A percentile compares a stretch with the other conserved stretches of the same genome.
Evolutionary conservation across 2,113 vertebrate genomes (phyloP).

Genomic region (Callorhinus ursinus): DNA sequence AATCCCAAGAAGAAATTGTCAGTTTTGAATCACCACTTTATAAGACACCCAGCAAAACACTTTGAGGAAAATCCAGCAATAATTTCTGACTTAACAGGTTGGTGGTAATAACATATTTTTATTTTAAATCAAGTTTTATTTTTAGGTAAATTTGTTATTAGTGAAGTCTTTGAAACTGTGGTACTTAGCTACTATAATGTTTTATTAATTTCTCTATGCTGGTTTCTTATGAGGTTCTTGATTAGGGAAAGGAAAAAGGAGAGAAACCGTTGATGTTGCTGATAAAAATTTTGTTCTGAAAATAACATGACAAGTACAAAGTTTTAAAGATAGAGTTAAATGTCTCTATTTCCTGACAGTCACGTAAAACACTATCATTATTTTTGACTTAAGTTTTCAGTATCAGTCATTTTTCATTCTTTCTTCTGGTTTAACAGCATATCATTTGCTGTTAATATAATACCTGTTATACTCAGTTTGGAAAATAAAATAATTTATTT

Average conservation of each 20-base stretch:
- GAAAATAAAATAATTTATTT: not conserved
- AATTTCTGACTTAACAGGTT: slow-evolving; percentile 89
- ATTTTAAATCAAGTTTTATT: slow-evolving; percentile 30
- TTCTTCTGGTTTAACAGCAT: not conserved
- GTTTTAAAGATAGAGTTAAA: not conserved
- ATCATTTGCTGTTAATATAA: slow-evolving; percentile 1
- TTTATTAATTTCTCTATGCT: not conserved
- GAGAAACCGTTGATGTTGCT: slow-evolving; percentile 30
- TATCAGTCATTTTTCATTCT: not conserved
- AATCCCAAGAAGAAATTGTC: slow-evolving; percentile 89
- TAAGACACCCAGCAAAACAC: slow-evolving; percentile 92
- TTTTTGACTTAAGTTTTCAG: not conserved
- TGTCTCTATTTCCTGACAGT: not conserved
- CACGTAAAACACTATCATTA: not conserved
- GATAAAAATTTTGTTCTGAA: slow-evolving; percentile 46
- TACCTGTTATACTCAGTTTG: not conserved
- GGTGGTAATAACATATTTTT: slow-evolving; percentile 58
- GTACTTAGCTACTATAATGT: not conserved
- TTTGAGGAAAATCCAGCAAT: slow-evolving; percentile 86
- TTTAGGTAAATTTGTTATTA: not conserved
- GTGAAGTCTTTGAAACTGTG: not conserved
- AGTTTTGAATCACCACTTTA: slow-evolving; percentile 94
- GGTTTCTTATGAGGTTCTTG: not conserved
- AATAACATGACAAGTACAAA: not conserved
- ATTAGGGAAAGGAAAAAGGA: slow-evolving; percentile 10